These are phyloP conservation scores for Loriculus beryllinus DNA, from an alignment of 2,797 vertebrate genomes.

Conservation along the genomic window DNA sequence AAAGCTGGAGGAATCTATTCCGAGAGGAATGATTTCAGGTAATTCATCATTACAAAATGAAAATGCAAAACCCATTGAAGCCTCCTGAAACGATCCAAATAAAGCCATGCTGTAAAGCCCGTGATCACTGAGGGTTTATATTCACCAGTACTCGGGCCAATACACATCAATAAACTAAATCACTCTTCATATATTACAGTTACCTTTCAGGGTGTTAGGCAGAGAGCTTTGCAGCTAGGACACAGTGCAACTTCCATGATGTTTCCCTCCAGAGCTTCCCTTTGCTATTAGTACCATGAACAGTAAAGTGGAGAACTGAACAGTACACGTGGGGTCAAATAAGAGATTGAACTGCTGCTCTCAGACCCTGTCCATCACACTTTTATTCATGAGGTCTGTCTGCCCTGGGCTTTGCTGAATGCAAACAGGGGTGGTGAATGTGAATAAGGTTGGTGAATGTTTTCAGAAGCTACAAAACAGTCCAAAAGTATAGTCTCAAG, in stretches of 20 bases:
- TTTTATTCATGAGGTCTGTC: not conserved
- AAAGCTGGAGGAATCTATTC: slow-evolving; percentile 25
- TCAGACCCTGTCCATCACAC: not conserved
- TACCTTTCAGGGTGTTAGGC: not conserved
- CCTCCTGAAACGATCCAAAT: not conserved
- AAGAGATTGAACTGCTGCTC: not conserved
- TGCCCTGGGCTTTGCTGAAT: not conserved
- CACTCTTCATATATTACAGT: not conserved
- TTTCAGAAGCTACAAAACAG: not conserved
- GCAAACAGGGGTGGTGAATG: not conserved
- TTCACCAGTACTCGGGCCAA: not conserved
- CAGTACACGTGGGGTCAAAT: not conserved
- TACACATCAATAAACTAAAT: slow-evolving; percentile 2
- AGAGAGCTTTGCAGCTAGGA: not conserved
- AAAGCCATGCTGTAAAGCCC: not conserved
- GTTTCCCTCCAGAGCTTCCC: not conserved
- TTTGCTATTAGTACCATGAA: not conserved
- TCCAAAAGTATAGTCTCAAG: not conserved
- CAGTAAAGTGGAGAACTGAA: not conserved
- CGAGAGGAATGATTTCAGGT: slow-evolving; percentile 33
- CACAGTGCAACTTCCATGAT: not conserved
- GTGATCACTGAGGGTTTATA: not conserved
- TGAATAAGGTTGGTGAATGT: not conserved
- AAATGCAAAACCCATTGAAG: slow-evolving; percentile 39
- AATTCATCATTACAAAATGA: slow-evolving; percentile 53